Conservation (phyloP, 1,140 invertebrate species). For the Samia ricini region DNA sequence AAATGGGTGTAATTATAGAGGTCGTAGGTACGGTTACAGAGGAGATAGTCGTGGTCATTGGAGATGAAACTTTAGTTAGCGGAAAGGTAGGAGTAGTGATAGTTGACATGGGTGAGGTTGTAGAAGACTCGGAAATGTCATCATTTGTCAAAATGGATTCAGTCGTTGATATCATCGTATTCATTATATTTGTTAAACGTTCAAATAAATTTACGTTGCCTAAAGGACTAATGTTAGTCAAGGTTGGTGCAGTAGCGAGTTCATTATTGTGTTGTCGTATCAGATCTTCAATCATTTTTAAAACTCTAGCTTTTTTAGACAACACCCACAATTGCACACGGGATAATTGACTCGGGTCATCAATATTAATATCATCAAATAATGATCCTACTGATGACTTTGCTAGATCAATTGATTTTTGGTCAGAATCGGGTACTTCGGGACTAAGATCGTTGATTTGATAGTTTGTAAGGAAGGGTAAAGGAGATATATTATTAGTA, state of each 20-base stretch:
- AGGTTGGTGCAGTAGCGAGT: conserved; percentile 58
- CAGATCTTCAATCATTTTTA: conserved; percentile 74
- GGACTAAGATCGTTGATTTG: conserved; percentile 35
- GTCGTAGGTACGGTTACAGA: neutral
- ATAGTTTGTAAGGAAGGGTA: conserved; percentile 49
- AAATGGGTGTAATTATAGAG: neutral
- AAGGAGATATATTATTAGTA: conserved; percentile 43
- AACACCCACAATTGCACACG: conserved; percentile 63
- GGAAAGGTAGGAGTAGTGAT: conserved; percentile 5
- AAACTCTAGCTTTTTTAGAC: conserved; percentile 70
- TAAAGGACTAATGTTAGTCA: conserved; percentile 43
- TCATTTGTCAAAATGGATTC: conserved; percentile 30
- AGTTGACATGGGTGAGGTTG: conserved; percentile 22
- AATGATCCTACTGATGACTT: conserved; percentile 5
- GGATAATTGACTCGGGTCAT: conserved; percentile 54
- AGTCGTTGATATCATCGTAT: conserved; percentile 54
- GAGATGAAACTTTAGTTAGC: neutral
- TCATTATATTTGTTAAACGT: conserved; percentile 61
- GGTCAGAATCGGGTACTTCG: conserved; percentile 18
- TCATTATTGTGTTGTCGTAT: conserved; percentile 68
- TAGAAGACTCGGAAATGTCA: conserved; percentile 28
- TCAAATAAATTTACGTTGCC: conserved; percentile 45
- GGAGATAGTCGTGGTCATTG: neutral
- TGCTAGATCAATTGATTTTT: conserved; percentile 4
- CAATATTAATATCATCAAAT: conserved; percentile 33